Percentiles rank a stretch among this genome's conserved stretches.
phyloP scores from a whole-genome alignment of 2,888 invertebrate genomes.

The Vanessa cardui region DNA sequence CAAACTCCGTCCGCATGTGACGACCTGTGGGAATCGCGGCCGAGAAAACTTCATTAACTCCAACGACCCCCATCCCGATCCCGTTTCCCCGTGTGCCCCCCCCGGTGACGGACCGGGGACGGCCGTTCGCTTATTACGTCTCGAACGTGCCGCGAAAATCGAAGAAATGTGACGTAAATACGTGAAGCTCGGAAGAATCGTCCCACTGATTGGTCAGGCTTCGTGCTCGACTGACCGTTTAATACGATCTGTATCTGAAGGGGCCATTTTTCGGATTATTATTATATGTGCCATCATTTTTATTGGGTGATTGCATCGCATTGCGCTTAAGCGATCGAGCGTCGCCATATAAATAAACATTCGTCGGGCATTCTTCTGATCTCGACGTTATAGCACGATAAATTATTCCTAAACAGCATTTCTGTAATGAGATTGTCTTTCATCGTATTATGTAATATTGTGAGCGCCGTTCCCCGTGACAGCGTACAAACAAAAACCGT shows the following conservation, averaged over 20 bases:
- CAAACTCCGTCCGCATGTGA: constrained; percentile 79
- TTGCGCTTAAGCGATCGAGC: constrained; percentile 44
- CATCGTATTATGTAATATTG: constrained; percentile 11
- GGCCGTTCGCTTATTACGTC: constrained; percentile 79
- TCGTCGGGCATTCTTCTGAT: constrained; percentile 10
- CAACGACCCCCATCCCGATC: constrained; percentile 60
- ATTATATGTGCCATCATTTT: constrained; percentile 66
- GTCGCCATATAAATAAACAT: constrained; percentile 34
- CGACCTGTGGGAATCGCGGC: constrained; percentile 82
- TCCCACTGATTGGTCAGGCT: constrained; percentile 73
- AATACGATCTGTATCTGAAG: constrained; percentile 77
- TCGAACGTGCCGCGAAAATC: constrained; percentile 81
- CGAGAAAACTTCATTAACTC: constrained; percentile 84
- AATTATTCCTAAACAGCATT: constrained; percentile 19
- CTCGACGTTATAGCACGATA: constrained; percentile 9
- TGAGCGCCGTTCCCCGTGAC: not conserved
- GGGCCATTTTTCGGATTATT: constrained; percentile 67
- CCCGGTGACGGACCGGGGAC: constrained; percentile 67
- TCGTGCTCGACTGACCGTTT: constrained; percentile 77
- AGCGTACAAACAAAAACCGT: constrained; percentile 27
- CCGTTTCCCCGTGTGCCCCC: constrained; percentile 42
- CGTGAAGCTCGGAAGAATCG: constrained; percentile 74
- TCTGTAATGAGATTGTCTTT: constrained; percentile 24
- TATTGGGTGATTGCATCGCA: constrained; percentile 56
- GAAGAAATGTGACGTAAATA: constrained; percentile 82